Evolutionary conservation across 2,888 invertebrate species (phyloP).

Genomic region (Himalopsyche anomala): DNA sequence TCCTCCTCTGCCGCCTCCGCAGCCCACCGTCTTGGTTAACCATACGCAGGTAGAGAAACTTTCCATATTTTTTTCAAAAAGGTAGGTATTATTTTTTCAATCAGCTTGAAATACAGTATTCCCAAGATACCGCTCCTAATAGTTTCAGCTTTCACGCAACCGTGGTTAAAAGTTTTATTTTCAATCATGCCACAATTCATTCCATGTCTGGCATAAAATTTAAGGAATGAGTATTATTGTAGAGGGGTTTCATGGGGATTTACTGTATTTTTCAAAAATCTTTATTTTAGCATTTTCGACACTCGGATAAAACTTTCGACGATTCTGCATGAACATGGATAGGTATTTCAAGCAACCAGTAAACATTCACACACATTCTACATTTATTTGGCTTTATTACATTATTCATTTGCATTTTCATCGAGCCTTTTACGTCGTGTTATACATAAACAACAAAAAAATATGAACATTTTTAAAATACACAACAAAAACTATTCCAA

Average conservation of each 20-base stretch:
- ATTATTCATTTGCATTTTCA: conserved; percentile 35
- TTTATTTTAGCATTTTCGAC: conserved; percentile 18
- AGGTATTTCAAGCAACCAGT: background rate
- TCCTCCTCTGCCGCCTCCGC: conserved; percentile 72
- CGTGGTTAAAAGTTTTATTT: background rate
- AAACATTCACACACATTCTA: conserved; percentile 13
- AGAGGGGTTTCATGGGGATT: conserved; percentile 2
- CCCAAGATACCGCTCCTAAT: conserved; percentile 28
- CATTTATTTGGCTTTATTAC: conserved; percentile 3
- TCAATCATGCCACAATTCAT: background rate
- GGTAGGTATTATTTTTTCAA: background rate
- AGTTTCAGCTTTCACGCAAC: conserved; percentile 31
- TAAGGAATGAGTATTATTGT: background rate
- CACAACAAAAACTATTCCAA: conserved; percentile 15
- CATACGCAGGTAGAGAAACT: conserved; percentile 72
- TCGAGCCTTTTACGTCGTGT: conserved; percentile 7
- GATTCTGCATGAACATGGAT: conserved; percentile 7
- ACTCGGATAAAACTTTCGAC: background rate
- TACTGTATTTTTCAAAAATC: background rate
- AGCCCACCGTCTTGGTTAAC: conserved; percentile 68
- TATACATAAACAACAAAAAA: conserved; percentile 29
- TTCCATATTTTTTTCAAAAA: conserved; percentile 16
- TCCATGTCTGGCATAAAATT: background rate
- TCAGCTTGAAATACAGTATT: conserved; percentile 15
- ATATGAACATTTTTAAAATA: conserved; percentile 32